A percentile compares a stretch with the other conserved stretches of the same genome.
These are phyloP conservation scores for Illadopsis cleaveri DNA, from an alignment of 2,113 vertebrate species.

Conservation along the genomic window DNA sequence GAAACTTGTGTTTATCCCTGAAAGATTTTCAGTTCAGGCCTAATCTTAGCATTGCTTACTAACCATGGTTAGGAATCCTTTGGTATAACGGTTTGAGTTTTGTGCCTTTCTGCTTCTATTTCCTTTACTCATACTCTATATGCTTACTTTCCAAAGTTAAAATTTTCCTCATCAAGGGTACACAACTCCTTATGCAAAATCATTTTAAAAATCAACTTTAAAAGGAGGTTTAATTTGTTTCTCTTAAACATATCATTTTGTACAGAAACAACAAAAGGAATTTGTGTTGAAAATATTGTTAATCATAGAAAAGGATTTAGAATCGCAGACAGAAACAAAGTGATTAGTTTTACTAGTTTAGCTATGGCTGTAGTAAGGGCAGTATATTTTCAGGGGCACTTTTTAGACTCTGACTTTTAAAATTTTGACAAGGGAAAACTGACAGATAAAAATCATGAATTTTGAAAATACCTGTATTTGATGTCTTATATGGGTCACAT, in stretches of 20 bases:
- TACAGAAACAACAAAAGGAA: not conserved
- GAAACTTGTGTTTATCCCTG: not conserved
- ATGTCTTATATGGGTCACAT: not conserved
- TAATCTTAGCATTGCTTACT: not conserved
- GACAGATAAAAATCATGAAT: not conserved
- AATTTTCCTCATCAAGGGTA: not conserved
- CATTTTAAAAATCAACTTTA: not conserved
- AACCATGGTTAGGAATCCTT: not conserved
- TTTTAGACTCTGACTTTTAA: not conserved
- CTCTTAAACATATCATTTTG: not conserved
- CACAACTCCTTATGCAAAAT: not conserved
- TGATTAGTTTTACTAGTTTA: not conserved
- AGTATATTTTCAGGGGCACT: not conserved
- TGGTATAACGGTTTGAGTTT: not conserved
- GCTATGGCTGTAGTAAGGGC: fast-evolving
- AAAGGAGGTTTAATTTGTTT: not conserved
- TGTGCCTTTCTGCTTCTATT: not conserved
- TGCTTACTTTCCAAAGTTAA: not conserved
- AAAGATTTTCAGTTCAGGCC: not conserved
- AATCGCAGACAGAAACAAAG: not conserved
- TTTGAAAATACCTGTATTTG: not conserved
- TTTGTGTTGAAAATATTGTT: not conserved
- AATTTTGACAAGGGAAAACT: not conserved
- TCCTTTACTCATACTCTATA: not conserved
- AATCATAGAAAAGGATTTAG: not conserved